A percentile compares a stretch with the other conserved stretches of the same genome.
Conservation (phyloP, 2,888 invertebrate genomes). For the Galerucella pusilla region DNA sequence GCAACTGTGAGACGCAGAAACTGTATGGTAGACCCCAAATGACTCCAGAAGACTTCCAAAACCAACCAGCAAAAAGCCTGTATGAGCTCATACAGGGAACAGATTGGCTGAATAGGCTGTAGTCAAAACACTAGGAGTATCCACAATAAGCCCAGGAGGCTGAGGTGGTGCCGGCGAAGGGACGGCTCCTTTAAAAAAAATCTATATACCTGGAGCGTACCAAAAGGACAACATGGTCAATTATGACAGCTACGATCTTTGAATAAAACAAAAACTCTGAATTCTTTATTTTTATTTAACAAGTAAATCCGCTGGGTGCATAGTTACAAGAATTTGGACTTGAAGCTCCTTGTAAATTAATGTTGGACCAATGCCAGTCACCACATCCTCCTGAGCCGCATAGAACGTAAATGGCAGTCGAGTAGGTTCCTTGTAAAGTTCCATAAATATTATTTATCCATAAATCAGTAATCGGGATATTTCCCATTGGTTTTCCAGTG, state of each 20-base stretch:
- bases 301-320: constrained; percentile 21
- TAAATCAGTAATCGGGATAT: constrained; percentile 25
- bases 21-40: too few species aligned
- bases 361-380: constrained; percentile 14
- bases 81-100: too few species aligned
- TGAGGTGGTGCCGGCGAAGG: too few species aligned
- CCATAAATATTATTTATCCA: constrained; percentile 16
- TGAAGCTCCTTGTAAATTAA: constrained; percentile 14
- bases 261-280: not conserved
- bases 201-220: too few species aligned
- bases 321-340: constrained; percentile 19
- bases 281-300: constrained; percentile 7
- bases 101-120: too few species aligned
- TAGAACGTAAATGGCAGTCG: constrained; percentile 16
- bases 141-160: too few species aligned
- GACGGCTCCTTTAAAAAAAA: too few species aligned
- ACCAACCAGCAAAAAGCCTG: too few species aligned
- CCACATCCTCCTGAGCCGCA: constrained; percentile 27
- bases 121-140: too few species aligned
- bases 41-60: too few species aligned
- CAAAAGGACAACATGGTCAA: too few species aligned
- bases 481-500: constrained; percentile 15
- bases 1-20: too few species aligned
- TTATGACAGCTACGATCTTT: not conserved
- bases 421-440: constrained; percentile 15